A percentile compares a stretch with the other conserved stretches of the same genome.
phyloP scores from a whole-genome alignment of 2,888 invertebrate genomes.

The Apodemia hepburni region DNA sequence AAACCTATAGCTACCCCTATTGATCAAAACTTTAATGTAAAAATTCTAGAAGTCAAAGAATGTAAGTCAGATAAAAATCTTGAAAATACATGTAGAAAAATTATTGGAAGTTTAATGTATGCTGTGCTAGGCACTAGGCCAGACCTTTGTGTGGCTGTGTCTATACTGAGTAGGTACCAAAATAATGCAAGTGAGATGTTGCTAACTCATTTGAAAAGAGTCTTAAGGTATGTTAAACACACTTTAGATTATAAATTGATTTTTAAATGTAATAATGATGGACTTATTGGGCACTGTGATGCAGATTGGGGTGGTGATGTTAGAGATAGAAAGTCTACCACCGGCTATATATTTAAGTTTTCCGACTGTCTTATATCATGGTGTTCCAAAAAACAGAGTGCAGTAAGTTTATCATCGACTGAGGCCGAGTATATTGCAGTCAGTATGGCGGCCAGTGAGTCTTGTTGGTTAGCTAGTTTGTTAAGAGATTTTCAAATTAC shows the following conservation, averaged over 20 bases:
- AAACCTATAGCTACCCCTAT: conserved; percentile 27
- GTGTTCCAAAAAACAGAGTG: conserved; percentile 26
- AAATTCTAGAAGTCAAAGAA: conserved; percentile 17
- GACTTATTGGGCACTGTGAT: conserved; percentile 19
- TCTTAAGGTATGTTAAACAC: conserved; percentile 18
- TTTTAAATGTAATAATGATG: conserved; percentile 22
- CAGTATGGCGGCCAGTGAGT: conserved; percentile 23
- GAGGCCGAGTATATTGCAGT: conserved; percentile 18
- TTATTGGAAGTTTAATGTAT: conserved; percentile 28
- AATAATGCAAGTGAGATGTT: conserved; percentile 22
- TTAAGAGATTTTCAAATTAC: conserved; percentile 23
- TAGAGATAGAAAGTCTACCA: conserved; percentile 23
- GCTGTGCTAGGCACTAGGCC: conserved; percentile 31
- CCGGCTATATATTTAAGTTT: conserved; percentile 34
- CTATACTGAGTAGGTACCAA: conserved; percentile 27
- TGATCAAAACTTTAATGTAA: conserved; percentile 24
- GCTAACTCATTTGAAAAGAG: background rate
- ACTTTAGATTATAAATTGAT: conserved; percentile 20
- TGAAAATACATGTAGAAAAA: background rate
- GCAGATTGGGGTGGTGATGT: conserved; percentile 18
- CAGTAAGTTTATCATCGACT: background rate
- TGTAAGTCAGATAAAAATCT: conserved; percentile 13
- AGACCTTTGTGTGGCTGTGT: conserved; percentile 26
- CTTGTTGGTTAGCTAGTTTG: conserved; percentile 24
- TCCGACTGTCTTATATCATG: conserved; percentile 37